Evolutionary conservation across 2,797 vertebrate species (phyloP).

Genomic region (Adrianichthys oophorus): DNA sequence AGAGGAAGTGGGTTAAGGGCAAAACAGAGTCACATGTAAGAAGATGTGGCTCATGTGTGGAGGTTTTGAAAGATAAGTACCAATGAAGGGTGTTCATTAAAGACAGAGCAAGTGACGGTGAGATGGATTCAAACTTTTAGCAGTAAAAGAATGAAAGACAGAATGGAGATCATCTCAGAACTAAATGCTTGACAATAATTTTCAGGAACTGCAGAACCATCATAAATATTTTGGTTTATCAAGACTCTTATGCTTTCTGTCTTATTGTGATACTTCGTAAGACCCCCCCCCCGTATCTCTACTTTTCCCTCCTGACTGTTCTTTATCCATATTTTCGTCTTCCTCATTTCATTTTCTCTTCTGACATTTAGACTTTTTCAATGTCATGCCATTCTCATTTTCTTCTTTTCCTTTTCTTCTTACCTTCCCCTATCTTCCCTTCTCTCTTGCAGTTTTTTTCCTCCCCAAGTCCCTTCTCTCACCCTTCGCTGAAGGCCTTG

Average conservation of each 20-base stretch:
- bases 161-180: too few species aligned
- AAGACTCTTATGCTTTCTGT: constrained; percentile 10
- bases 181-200: too few species aligned
- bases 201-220: too few species aligned
- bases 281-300: constrained; percentile 1
- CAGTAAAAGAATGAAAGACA: constrained; percentile 3
- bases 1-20: constrained; percentile 7
- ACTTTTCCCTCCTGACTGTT: neutral
- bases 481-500: constrained; percentile 96
- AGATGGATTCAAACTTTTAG: constrained; percentile 16
- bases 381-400: constrained; percentile 3
- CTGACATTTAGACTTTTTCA: neutral
- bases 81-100: constrained; percentile 36
- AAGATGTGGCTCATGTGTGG: constrained; percentile 11
- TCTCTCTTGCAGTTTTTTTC: neutral
- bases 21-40: constrained; percentile 18
- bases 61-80: constrained; percentile 10
- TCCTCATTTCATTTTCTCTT: neutral
- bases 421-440: neutral
- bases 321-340: constrained; percentile 1
- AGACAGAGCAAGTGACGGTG: constrained; percentile 6
- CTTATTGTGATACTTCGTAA: neutral
- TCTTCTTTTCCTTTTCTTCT: constrained; percentile 2
- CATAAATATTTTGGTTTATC: neutral
- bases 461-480: constrained; percentile 45